These are phyloP conservation scores for Strix uralensis DNA, from an alignment of 2,113 vertebrate genomes.

Conservation along the genomic window DNA sequence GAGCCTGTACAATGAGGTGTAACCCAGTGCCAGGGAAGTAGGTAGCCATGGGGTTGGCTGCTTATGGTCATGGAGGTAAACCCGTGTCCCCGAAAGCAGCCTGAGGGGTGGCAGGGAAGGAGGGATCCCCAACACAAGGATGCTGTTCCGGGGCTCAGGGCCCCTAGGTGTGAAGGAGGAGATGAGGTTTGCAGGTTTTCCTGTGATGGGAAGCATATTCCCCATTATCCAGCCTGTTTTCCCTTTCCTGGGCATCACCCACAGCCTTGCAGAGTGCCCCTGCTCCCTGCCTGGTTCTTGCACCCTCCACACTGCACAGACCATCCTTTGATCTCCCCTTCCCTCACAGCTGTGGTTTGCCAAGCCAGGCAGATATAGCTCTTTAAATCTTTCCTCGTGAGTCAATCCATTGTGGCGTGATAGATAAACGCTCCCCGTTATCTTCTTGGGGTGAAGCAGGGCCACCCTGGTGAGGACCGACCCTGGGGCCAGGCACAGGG, in stretches of 20 bases:
- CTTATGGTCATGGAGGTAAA: neutral
- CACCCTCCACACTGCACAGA: neutral
- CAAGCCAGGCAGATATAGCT: neutral
- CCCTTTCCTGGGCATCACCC: neutral
- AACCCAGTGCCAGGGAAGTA: neutral
- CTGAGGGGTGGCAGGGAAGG: neutral
- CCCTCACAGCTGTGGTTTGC: neutral
- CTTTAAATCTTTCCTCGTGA: neutral
- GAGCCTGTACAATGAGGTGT: neutral
- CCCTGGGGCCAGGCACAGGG: fast-evolving
- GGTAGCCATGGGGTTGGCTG: neutral
- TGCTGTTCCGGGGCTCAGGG: neutral
- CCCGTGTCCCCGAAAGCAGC: neutral
- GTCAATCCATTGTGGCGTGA: neutral
- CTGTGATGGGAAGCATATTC: neutral
- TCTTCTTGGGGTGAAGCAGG: neutral
- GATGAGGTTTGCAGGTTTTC: neutral
- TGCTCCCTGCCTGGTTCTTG: neutral
- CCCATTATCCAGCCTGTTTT: neutral
- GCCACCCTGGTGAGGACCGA: neutral
- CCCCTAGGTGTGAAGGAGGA: neutral
- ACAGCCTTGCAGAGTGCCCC: neutral
- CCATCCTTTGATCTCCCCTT: neutral
- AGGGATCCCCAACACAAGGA: neutral
- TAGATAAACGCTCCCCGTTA: neutral